phyloP scores from a whole-genome alignment of 2,888 invertebrate genomes.

The Hirtodrosophila confusa region DNA sequence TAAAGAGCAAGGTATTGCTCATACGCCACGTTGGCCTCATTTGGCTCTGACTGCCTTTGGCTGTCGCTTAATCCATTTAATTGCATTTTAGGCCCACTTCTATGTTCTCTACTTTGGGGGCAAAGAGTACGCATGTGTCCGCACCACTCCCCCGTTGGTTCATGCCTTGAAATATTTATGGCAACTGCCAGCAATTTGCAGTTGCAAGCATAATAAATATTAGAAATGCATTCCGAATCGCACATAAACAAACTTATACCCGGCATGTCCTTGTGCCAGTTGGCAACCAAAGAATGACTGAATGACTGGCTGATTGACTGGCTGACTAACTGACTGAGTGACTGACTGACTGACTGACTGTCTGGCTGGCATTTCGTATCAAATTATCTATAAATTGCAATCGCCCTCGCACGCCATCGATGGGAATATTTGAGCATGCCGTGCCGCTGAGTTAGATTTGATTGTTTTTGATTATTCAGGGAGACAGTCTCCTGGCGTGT shows the following conservation, averaged over 20 bases:
- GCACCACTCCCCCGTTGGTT: neutral
- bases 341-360: constrained; percentile 21
- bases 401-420: constrained; percentile 63
- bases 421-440: constrained; percentile 47
- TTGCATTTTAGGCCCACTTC: constrained; percentile 53
- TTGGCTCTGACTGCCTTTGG: constrained; percentile 9
- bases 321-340: constrained; percentile 19
- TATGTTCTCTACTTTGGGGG: constrained; percentile 25
- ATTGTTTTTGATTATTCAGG: constrained; percentile 47
- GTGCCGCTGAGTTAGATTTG: constrained; percentile 54
- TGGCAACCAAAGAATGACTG: constrained; percentile 27
- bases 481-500: constrained; percentile 34
- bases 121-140: constrained; percentile 27
- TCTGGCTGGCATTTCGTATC: constrained; percentile 50
- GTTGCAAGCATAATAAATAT: constrained; percentile 65
- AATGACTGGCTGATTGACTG: constrained; percentile 5
- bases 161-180: constrained; percentile 47
- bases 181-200: constrained; percentile 50
- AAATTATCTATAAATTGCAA: constrained; percentile 74
- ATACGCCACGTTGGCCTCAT: constrained; percentile 49
- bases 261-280: constrained; percentile 68
- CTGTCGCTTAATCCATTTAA: constrained; percentile 68
- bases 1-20: constrained; percentile 20
- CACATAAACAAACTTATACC: constrained; percentile 52
- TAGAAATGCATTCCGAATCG: constrained; percentile 68